Conservation (phyloP, 1,140 invertebrate species). For the Apis dorsata region DNA sequence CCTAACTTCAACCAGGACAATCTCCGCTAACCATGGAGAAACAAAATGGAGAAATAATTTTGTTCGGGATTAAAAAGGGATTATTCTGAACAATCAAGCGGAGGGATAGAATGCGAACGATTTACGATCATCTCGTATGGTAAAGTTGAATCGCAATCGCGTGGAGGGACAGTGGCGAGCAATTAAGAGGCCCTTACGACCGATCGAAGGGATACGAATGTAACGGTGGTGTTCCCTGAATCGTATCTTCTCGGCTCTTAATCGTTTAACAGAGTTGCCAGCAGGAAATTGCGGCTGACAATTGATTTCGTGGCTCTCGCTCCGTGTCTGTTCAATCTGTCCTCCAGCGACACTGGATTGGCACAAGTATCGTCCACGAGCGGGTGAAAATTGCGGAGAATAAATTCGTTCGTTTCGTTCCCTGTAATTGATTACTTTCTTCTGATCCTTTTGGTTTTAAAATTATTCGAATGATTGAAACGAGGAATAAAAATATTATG, state of each 20-base stretch:
- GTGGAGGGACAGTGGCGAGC: slow-evolving; percentile 8
- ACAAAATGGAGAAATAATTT: not conserved
- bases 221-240: slow-evolving; percentile 22
- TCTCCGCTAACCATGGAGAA: too few relatives aligned
- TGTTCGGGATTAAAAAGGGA: too few relatives aligned
- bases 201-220: slow-evolving; percentile 36
- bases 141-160: not conserved
- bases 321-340: slow-evolving; percentile 56
- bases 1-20: too few relatives aligned
- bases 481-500: too few relatives aligned
- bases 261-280: slow-evolving; percentile 46
- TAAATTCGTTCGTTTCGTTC: not conserved
- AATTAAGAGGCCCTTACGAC: slow-evolving; percentile 49
- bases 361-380: not conserved
- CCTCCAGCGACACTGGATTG: slow-evolving; percentile 7
- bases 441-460: too few relatives aligned
- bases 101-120: not conserved
- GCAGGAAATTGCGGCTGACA: slow-evolving; percentile 69
- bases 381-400: not conserved
- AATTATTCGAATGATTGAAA: too few relatives aligned
- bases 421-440: not conserved
- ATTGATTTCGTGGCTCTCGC: slow-evolving; percentile 63
- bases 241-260: slow-evolving; percentile 47
- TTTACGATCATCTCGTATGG: not conserved
- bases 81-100: not conserved